Evolutionary conservation across 2,113 vertebrate genomes (phyloP).

Genomic region (Natator depressus): DNA sequence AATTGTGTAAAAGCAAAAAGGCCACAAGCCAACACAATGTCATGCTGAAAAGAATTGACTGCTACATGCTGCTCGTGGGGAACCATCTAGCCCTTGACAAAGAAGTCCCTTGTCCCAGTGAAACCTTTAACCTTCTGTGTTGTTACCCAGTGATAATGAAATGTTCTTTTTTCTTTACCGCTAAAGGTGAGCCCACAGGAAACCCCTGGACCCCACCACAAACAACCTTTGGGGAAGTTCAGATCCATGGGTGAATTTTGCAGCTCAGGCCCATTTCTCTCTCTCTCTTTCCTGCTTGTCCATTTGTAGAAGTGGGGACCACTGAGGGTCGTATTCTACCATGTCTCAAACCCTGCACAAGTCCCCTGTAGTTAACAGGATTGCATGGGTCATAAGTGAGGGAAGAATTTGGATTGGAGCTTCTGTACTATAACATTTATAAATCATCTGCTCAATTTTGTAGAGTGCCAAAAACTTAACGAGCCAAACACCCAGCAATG

Average conservation of each 20-base stretch:
- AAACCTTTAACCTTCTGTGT: background rate
- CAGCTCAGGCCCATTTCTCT: background rate
- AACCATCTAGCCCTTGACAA: background rate
- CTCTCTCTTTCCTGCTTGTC: background rate
- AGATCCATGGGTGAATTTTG: background rate
- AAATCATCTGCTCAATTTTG: background rate
- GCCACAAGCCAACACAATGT: background rate
- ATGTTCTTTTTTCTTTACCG: background rate
- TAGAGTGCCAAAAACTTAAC: background rate
- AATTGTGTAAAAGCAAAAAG: background rate
- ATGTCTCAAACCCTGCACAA: background rate
- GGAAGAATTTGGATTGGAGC: background rate
- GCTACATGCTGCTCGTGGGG: background rate
- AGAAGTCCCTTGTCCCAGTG: background rate
- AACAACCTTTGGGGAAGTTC: background rate
- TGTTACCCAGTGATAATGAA: background rate
- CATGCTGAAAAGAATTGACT: background rate
- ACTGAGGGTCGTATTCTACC: background rate
- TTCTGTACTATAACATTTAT: fast-evolving
- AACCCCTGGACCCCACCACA: background rate
- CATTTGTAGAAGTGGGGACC: background rate
- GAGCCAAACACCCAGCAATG: background rate
- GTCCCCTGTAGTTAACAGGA: background rate
- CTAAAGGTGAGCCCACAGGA: background rate
- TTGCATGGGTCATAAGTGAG: background rate